Evolutionary conservation across 92 coral and sea anemone genomes (phyloP), one percentile per base, ranked within the genome.

Genomic region (Porites cylindrica): DNA sequence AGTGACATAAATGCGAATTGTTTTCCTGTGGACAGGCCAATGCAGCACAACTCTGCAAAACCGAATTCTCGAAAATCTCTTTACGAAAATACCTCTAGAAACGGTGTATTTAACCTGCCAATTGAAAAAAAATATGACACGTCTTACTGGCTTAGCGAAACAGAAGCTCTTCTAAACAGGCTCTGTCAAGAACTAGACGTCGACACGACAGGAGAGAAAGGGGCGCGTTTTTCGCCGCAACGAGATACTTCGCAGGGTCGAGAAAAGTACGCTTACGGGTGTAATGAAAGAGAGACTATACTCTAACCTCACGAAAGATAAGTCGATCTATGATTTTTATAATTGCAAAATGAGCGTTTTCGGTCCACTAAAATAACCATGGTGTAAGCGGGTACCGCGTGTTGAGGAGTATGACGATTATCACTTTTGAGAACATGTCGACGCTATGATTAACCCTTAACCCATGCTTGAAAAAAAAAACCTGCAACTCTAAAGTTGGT

Each of bases 91-190:
- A 14, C 75, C 10, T 53, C 67, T 18, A 21, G 38, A 19, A 17
- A 58, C 10, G 77, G 70, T 10, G 16, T 81, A 18, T 51, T 54
- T 10, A 53, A 58, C 6, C 29, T 26, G 24, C n/a, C 43, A 10
- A 2, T 20, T 29, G 67, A 38, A 24, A 83, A 2, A 10, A 14
- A 56, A 2, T 14, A 24, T 21, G 87, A 73, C 51, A 51, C 81
- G 4, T 32, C 76, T 19, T 20, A 47, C 21, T 83, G 79, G 87
- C 81, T 83, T 7, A 72, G 65, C n/a, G 63, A 83, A 62, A 83
- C 87, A 17, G 72, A 83, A 74, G 73, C 80, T 19, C 70, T 83
- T 7, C 53, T 83, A 20, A 61, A 73, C 26, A 75, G 72, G 75
- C 54, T 83, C 21, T 73, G 87, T 51, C 13, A 9, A 8, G 87